These are phyloP conservation scores for Notothenia coriiceps DNA, from an alignment of 2,113 vertebrate genomes.

Conservation along the genomic window DNA sequence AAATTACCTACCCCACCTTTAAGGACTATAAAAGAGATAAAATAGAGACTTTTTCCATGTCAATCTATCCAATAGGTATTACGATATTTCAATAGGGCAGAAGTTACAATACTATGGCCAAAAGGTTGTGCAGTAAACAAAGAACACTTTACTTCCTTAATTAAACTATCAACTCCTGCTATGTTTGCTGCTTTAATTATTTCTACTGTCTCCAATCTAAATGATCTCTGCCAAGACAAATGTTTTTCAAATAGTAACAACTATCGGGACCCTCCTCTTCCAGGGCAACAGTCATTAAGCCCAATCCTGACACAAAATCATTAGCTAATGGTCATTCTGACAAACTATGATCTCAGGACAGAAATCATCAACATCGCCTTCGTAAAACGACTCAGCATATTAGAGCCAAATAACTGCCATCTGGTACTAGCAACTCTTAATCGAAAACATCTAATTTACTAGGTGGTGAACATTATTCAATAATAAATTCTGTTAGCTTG, in stretches of 20 bases:
- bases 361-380: conserved; percentile 21
- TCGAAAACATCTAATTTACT: conserved; percentile 3
- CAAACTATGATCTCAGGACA: conserved; percentile 7
- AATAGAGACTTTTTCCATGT: not conserved
- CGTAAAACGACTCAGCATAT: conserved; percentile 27
- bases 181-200: not conserved
- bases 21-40: not conserved
- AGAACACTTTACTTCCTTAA: not conserved
- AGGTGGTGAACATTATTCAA: not conserved
- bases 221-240: not conserved
- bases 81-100: too few relatives aligned
- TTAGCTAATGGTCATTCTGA: conserved; percentile 11
- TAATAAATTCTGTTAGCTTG: not conserved
- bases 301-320: not conserved
- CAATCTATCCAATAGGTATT: not conserved
- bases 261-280: not conserved
- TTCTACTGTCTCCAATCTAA: conserved; percentile 1
- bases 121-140: not conserved
- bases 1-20: too few relatives aligned
- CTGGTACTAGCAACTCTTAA: conserved; percentile 1
- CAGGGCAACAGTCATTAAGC: not conserved
- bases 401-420: conserved; percentile 17
- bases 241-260: not conserved
- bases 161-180: not conserved
- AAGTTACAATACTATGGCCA: not conserved